These are phyloP conservation scores for Abramis brama DNA, from an alignment of 2,113 vertebrate genomes.

Conservation along the genomic window DNA sequence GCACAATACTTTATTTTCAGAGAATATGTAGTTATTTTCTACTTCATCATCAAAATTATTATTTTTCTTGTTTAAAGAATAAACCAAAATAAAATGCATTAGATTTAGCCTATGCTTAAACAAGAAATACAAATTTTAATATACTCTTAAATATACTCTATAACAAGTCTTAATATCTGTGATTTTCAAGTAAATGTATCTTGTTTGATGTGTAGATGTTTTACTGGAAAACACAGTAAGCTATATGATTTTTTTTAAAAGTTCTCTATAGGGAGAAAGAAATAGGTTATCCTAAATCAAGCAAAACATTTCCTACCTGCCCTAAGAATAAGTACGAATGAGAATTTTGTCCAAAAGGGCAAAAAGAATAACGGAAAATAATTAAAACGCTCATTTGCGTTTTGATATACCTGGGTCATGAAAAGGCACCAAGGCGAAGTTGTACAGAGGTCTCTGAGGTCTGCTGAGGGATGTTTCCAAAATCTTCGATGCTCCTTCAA, in stretches of 20 bases:
- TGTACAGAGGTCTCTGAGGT: conserved; percentile 89
- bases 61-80: not conserved
- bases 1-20: not conserved
- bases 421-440: conserved; percentile 96
- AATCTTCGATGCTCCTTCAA: conserved; percentile 97
- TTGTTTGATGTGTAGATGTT: not conserved
- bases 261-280: not conserved
- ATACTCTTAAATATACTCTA: not conserved
- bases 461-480: conserved; percentile 93
- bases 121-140: not conserved
- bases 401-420: conserved; percentile 91
- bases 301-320: no score
- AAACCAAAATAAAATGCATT: not conserved
- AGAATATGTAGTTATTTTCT: not conserved
- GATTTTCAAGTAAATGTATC: not conserved
- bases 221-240: not conserved
- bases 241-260: not conserved
- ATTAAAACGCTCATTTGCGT: not conserved
- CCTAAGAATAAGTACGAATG: not conserved
- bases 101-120: not conserved
- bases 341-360: not conserved
- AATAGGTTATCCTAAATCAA: not conserved
- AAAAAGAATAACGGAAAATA: not conserved
- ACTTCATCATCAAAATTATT: not conserved
- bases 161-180: no score